phyloP scores from a whole-genome alignment of 2,797 vertebrate genomes.

The Nothura maculosa region DNA sequence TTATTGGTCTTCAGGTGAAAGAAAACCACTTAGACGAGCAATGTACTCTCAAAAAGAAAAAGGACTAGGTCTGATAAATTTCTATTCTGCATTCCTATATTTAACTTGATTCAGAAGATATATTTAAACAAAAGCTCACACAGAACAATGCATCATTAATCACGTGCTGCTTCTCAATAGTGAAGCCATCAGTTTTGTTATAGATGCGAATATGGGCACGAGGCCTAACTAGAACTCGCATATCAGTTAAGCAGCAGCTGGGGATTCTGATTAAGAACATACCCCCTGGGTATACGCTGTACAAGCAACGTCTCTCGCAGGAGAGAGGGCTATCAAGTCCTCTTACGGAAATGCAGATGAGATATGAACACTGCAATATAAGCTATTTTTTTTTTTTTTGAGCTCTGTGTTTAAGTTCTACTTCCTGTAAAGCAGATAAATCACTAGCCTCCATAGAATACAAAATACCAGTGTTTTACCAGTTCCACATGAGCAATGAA shows the following conservation, averaged over 20 bases:
- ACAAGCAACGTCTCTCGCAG: constrained; percentile 28
- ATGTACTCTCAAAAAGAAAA: not conserved
- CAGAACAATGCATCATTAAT: constrained; percentile 19
- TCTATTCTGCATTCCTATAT: constrained; percentile 5
- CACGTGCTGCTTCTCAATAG: constrained; percentile 22
- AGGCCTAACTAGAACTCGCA: constrained; percentile 30
- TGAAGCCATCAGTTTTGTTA: constrained; percentile 50
- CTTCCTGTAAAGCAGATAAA: not conserved
- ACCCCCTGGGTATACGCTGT: constrained; percentile 44
- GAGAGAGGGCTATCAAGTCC: not conserved
- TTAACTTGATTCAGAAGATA: constrained; percentile 3
- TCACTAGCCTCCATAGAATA: not conserved
- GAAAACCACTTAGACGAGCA: constrained; percentile 45
- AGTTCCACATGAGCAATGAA: not conserved
- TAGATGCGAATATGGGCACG: constrained; percentile 26
- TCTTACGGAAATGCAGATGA: not conserved
- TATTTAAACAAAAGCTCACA: constrained; percentile 16
- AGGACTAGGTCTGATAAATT: not conserved
- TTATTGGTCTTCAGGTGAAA: constrained; percentile 52
- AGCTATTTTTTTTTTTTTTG: not conserved
- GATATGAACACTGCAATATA: not conserved
- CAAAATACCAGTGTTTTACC: not conserved
- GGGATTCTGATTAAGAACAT: constrained; percentile 43
- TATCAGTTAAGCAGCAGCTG: constrained; percentile 65
- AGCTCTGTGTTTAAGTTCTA: not conserved